Percentiles rank a stretch among this genome's conserved stretches.
Evolutionary conservation across 2,113 vertebrate species (phyloP).

Genomic region (Scatophagus argus): DNA sequence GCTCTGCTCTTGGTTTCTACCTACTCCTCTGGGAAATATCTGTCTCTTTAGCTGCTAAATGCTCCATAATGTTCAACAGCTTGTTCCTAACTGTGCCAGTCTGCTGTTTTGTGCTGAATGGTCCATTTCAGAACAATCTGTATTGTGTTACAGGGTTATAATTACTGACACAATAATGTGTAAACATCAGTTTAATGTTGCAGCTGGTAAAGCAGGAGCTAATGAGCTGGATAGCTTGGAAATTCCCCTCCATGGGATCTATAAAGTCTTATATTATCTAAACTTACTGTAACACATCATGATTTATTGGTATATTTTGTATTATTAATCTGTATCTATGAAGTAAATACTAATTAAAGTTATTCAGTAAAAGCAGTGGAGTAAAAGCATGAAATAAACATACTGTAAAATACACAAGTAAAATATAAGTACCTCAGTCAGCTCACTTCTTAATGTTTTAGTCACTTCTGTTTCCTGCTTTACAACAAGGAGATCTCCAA

Average conservation of each 20-base stretch:
- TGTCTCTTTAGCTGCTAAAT: not conserved
- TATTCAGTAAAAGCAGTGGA: not conserved
- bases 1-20: not conserved
- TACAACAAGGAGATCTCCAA: not conserved
- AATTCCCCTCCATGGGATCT: too few relatives aligned
- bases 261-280: too few relatives aligned
- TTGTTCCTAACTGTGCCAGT: not conserved
- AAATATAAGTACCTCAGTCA: not conserved
- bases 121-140: too few relatives aligned
- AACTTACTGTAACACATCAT: too few relatives aligned
- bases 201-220: not conserved
- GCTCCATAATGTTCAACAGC: not conserved
- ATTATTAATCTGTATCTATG: not conserved
- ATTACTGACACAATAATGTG: not conserved
- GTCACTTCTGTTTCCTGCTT: not conserved
- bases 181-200: not conserved
- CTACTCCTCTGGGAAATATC: not conserved
- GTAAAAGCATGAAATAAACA: not conserved
- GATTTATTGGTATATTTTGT: not conserved
- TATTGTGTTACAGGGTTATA: too few relatives aligned
- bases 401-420: not conserved
- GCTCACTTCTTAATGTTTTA: not conserved
- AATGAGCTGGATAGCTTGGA: not conserved
- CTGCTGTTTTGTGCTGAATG: not conserved
- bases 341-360: too few relatives aligned